Percentiles rank a stretch among this genome's conserved stretches.
Conservation (phyloP, 2,113 vertebrate genomes). For the Opisthocomus hoazin region DNA sequence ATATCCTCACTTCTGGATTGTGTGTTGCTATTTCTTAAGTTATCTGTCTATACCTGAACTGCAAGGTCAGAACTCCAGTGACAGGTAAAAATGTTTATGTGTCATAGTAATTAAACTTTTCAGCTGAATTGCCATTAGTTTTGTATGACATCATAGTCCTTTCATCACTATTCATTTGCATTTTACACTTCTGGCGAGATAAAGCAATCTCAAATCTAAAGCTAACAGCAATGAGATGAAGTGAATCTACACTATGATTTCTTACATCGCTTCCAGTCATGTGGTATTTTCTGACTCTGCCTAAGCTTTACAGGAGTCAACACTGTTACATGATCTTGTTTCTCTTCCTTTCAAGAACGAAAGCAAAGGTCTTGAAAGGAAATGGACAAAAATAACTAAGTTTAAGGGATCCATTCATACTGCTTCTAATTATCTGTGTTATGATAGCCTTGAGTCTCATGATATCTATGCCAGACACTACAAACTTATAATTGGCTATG, state of each 20-base stretch:
- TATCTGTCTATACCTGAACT: not conserved
- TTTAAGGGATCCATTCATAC: not conserved
- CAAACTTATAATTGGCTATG: not conserved
- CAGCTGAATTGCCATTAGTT: conserved; percentile 23
- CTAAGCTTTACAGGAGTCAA: not conserved
- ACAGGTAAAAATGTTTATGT: not conserved
- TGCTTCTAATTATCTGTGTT: not conserved
- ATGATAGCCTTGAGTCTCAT: not conserved
- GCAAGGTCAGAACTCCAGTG: conserved; percentile 23
- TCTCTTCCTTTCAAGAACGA: not conserved
- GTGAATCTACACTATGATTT: not conserved
- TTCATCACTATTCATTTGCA: not conserved
- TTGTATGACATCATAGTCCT: not conserved
- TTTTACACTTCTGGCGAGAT: not conserved
- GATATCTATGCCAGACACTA: not conserved
- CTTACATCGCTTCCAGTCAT: not conserved
- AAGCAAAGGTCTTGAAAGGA: not conserved
- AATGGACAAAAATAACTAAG: not conserved
- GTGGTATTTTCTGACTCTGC: not conserved
- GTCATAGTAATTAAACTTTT: conserved; percentile 14
- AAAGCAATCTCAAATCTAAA: conserved; percentile 18
- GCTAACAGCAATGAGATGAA: conserved; percentile 16
- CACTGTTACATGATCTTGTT: not conserved
- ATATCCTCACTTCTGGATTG: not conserved
- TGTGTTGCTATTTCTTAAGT: conserved; percentile 10